Evolutionary conservation across 2,888 invertebrate genomes (phyloP).

Genomic region (Scaeva pyrastri): DNA sequence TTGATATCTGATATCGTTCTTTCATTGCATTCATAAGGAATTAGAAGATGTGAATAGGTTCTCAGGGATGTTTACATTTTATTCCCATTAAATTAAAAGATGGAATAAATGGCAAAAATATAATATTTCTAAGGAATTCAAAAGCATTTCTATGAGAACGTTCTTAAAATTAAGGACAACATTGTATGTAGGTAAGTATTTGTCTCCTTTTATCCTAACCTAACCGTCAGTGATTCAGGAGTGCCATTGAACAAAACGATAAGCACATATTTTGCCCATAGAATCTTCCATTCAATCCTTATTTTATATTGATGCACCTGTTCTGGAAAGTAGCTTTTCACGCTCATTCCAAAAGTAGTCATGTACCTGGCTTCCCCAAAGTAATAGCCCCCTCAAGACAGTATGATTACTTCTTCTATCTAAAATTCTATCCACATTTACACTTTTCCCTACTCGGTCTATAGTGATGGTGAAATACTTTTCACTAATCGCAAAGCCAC

Average conservation of each 20-base stretch:
- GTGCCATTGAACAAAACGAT: not conserved
- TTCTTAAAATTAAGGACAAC: not conserved
- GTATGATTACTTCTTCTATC: not conserved
- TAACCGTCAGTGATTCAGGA: not conserved
- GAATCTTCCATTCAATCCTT: not conserved
- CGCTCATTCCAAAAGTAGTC: not conserved
- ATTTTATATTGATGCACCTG: slow-evolving; percentile 2
- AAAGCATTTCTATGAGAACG: not conserved
- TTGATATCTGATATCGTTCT: slow-evolving; percentile 8
- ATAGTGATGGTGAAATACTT: slow-evolving; percentile 2
- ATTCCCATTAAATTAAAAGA: not conserved
- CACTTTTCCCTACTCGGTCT: not conserved
- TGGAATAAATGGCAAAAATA: not conserved
- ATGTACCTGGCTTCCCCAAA: not conserved
- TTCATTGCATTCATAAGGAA: not conserved
- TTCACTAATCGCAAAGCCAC: slow-evolving; percentile 44
- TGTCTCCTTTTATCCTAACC: not conserved
- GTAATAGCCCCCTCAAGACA: slow-evolving; percentile 11
- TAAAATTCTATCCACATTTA: no score
- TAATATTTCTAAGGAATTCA: not conserved
- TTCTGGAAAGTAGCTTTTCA: not conserved
- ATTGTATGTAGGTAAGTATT: no score
- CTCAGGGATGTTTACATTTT: not conserved
- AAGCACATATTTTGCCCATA: not conserved
- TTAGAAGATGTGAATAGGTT: slow-evolving; percentile 4